Conservation (phyloP, 2,797 vertebrate genomes). For the Vireo griseus region DNA sequence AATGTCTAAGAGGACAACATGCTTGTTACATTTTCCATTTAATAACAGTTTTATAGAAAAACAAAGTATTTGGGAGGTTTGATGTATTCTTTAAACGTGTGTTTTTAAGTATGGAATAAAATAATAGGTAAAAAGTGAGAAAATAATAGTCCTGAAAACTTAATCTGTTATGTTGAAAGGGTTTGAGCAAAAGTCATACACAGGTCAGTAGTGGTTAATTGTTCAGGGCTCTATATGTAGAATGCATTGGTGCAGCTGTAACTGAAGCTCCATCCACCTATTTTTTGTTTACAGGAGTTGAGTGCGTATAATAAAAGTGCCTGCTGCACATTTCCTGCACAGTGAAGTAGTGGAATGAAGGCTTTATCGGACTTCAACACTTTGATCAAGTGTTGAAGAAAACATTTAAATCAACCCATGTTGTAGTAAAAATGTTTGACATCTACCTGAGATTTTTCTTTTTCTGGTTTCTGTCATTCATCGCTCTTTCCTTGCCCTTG, state of each 20-base stretch:
- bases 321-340: not conserved
- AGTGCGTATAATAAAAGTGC: not conserved
- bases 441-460: not conserved
- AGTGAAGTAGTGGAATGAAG: not conserved
- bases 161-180: not conserved
- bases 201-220: not conserved
- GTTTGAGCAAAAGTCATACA: not conserved
- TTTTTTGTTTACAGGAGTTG: not conserved
- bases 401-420: fast-evolving
- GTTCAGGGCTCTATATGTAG: not conserved
- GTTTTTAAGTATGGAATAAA: not conserved
- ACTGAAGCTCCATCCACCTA: not conserved
- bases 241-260: not conserved
- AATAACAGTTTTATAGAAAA: not conserved
- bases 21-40: not conserved
- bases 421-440: not conserved
- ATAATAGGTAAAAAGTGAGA: not conserved
- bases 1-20: not conserved
- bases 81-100: not conserved
- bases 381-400: not conserved
- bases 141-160: not conserved
- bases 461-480: not conserved
- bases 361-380: not conserved
- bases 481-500: not conserved
- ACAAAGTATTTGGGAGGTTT: not conserved